A percentile compares a stretch with the other conserved stretches of the same genome.
Conservation (phyloP, 2,888 invertebrate species). For the Laspeyria flexula region DNA sequence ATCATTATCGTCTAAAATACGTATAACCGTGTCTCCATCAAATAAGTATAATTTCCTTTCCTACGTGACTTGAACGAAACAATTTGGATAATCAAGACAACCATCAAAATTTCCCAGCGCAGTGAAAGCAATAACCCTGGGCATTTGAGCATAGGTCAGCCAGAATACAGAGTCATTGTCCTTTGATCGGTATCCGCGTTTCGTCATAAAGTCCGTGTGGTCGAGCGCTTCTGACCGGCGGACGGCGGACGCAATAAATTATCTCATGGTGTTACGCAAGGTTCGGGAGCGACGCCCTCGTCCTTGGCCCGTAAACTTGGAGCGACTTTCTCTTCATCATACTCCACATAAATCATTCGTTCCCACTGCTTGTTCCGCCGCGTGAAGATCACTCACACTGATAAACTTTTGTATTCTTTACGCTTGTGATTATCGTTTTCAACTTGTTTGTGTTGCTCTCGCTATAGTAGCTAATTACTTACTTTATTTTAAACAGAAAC, state of each 20-base stretch:
- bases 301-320: constrained; percentile 73
- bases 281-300: constrained; percentile 75
- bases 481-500: constrained; percentile 6
- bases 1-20: neutral
- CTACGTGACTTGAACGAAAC: constrained; percentile 15
- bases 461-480: constrained; percentile 7
- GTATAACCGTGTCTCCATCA: neutral
- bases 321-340: constrained; percentile 73
- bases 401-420: constrained; percentile 43
- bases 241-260: constrained; percentile 31
- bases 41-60: neutral
- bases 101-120: constrained; percentile 20
- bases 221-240: constrained; percentile 26
- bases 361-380: constrained; percentile 41
- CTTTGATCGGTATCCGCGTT: constrained; percentile 71
- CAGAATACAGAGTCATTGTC: constrained; percentile 66
- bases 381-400: constrained; percentile 52
- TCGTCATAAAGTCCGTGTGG: constrained; percentile 52
- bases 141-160: constrained; percentile 48
- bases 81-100: constrained; percentile 16
- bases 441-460: constrained; percentile 29
- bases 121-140: constrained; percentile 60
- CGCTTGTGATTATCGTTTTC: constrained; percentile 29
- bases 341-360: constrained; percentile 55
- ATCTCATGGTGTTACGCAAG: constrained; percentile 50